phyloP scores from a whole-genome alignment of 2,113 vertebrate genomes.

The Ariopsis seemanni region DNA sequence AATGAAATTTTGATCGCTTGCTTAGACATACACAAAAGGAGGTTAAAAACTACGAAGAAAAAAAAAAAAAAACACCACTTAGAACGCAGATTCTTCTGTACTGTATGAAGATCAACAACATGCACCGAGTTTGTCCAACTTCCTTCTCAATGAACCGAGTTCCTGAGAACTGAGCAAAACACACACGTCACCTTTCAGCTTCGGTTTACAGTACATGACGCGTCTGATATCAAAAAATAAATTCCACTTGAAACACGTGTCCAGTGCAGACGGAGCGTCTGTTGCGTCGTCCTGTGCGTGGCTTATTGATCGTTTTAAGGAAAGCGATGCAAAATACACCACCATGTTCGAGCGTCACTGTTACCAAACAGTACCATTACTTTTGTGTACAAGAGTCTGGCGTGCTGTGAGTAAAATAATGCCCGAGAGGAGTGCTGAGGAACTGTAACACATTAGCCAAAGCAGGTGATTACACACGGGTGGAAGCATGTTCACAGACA shows the following conservation, averaged over 20 bases:
- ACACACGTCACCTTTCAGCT: not conserved
- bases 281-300: not conserved
- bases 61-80: not conserved
- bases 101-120: too few relatives aligned
- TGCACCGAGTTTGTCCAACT: not conserved
- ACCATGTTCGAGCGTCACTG: not conserved
- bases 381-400: not conserved
- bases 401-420: not conserved
- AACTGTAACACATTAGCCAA: not conserved
- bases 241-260: too few relatives aligned
- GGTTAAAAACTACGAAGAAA: not conserved
- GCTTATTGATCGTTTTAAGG: not conserved
- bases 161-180: not conserved
- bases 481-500: constrained; percentile 16
- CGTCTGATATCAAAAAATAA: not conserved
- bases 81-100: not conserved
- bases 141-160: not conserved
- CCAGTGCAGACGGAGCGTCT: too few relatives aligned
- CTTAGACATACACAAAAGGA: not conserved
- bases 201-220: not conserved
- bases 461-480: not conserved
- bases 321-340: not conserved
- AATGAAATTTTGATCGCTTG: not conserved
- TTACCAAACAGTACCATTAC: not conserved
- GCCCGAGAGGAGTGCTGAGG: not conserved